These are phyloP conservation scores for Orthosia gothica DNA, from an alignment of 2,888 invertebrate species.

Conservation along the genomic window DNA sequence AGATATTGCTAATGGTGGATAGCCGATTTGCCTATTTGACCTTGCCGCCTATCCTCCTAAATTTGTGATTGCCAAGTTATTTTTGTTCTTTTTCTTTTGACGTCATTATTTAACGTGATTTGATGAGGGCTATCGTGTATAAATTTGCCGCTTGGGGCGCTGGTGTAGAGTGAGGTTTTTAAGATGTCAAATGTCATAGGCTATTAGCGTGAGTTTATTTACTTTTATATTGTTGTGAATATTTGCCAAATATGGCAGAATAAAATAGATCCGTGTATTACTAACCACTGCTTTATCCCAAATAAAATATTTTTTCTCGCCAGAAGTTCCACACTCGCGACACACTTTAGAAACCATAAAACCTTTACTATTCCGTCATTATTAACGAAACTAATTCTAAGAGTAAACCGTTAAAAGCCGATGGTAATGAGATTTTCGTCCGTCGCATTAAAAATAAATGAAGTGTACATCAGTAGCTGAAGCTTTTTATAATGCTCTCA, in stretches of 20 bases:
- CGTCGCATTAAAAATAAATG: constrained; percentile 51
- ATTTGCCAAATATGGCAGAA: too few relatives aligned
- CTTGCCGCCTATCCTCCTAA: background rate
- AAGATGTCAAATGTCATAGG: too few relatives aligned
- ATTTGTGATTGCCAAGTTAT: background rate
- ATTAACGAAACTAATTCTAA: constrained; percentile 81
- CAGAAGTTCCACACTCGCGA: constrained; percentile 30
- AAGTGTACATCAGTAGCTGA: constrained; percentile 59
- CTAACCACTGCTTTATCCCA: too few relatives aligned
- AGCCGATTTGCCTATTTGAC: too few relatives aligned
- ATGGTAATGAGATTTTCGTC: constrained; percentile 80
- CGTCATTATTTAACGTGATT: background rate
- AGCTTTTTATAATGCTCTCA: constrained; percentile 50
- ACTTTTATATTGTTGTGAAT: too few relatives aligned
- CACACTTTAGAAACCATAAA: constrained; percentile 74
- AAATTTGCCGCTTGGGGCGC: too few relatives aligned
- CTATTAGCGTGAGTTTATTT: too few relatives aligned
- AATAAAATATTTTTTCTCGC: constrained; percentile 15
- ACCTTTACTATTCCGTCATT: constrained; percentile 78
- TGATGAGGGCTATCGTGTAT: too few relatives aligned
- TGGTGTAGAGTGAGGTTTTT: too few relatives aligned
- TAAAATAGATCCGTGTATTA: too few relatives aligned
- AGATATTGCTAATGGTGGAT: too few relatives aligned
- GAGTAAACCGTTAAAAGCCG: constrained; percentile 82
- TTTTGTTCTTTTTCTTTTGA: background rate